Evolutionary conservation across 2,113 vertebrate genomes (phyloP).

Genomic region (Neopipo cinnamomea): DNA sequence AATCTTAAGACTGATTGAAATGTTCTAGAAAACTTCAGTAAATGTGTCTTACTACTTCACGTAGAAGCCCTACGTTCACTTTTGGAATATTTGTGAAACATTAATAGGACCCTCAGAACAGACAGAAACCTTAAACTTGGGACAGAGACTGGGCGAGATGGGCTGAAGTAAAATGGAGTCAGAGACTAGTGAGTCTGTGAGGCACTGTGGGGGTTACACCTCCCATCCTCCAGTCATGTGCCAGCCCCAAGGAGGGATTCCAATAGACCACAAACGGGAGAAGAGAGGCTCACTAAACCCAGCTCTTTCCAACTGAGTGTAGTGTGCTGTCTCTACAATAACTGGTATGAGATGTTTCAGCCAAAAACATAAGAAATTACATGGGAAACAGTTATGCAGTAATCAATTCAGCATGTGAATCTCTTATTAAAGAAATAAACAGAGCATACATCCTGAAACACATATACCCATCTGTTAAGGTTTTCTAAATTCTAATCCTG

Average conservation of each 20-base stretch:
- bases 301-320: neutral
- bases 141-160: neutral
- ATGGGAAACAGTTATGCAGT: neutral
- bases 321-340: neutral
- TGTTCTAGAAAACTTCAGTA: neutral
- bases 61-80: neutral
- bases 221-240: accelerated
- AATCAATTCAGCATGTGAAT: neutral
- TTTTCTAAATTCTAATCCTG: neutral
- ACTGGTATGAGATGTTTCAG: neutral
- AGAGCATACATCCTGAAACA: neutral
- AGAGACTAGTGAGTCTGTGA: neutral
- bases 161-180: neutral
- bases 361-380: neutral
- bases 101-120: neutral
- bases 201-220: neutral
- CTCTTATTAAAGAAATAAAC: neutral
- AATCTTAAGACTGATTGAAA: neutral
- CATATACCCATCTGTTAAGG: neutral
- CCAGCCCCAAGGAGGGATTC: neutral
- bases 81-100: neutral
- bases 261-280: neutral
- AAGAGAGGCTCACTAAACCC: neutral
- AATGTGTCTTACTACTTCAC: neutral
- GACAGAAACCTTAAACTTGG: neutral